Conservation (phyloP, 2,113 vertebrate genomes). For the Motacilla alba region DNA sequence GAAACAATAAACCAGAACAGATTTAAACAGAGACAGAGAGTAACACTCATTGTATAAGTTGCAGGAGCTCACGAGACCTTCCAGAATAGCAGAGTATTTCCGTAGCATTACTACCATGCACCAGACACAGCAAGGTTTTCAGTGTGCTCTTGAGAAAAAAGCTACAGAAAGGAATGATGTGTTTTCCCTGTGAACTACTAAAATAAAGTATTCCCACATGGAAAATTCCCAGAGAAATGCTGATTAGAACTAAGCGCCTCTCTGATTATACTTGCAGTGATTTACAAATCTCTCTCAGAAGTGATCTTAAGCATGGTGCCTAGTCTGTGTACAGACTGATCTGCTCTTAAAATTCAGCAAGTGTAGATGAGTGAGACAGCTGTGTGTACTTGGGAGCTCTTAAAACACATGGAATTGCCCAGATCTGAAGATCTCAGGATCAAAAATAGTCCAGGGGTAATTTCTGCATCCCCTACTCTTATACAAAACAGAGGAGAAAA, state of each 20-base stretch:
- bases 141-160: not conserved
- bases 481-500: not conserved
- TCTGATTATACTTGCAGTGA: not conserved
- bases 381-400: not conserved
- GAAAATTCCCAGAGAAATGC: not conserved
- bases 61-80: not conserved
- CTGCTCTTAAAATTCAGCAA: not conserved
- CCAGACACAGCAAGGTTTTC: not conserved
- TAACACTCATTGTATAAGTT: not conserved
- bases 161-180: not conserved
- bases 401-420: not conserved
- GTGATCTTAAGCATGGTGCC: not conserved
- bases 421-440: not conserved
- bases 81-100: not conserved
- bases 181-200: not conserved
- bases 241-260: not conserved
- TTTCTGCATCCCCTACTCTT: not conserved
- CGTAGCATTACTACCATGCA: not conserved
- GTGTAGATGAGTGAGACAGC: not conserved
- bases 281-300: not conserved
- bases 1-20: not conserved
- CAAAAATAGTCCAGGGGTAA: accelerated
- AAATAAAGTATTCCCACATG: not conserved
- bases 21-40: not conserved
- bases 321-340: not conserved